Conservation (phyloP, 2,888 invertebrate species). For the Bruchidius siliquastri region DNA sequence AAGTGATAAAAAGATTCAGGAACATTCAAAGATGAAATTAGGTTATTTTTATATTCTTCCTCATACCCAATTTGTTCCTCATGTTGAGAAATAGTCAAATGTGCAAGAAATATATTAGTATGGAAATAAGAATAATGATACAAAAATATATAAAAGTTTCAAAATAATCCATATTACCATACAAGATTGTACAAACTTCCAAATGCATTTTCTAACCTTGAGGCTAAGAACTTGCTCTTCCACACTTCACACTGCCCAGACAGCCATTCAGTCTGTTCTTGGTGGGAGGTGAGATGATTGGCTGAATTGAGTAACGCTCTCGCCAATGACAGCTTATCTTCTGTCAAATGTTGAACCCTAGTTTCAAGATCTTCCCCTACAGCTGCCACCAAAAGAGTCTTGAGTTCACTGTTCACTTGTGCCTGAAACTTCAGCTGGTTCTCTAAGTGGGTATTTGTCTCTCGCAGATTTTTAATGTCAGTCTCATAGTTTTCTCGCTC, state of each 20-base stretch:
- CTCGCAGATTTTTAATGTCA: slow-evolving; percentile 59
- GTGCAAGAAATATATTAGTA: no score
- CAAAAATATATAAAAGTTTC: no score
- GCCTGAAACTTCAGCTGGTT: slow-evolving; percentile 82
- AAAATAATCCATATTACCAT: no score
- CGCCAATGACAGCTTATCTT: slow-evolving; percentile 87
- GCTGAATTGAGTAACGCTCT: slow-evolving; percentile 80
- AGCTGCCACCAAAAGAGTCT: slow-evolving; percentile 88
- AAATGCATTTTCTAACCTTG: no score
- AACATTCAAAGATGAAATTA: no score
- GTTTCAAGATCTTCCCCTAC: slow-evolving; percentile 91
- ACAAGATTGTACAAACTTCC: no score
- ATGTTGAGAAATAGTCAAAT: no score
- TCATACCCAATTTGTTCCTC: no score
- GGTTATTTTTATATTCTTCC: no score
- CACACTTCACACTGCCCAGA: slow-evolving; percentile 95
- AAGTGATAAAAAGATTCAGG: no score
- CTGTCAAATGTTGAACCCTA: slow-evolving; percentile 83
- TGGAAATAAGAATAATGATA: no score
- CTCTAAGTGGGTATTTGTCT: slow-evolving; percentile 68
- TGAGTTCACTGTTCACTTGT: slow-evolving; percentile 87
- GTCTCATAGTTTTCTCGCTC: slow-evolving; percentile 55
- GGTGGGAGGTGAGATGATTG: slow-evolving; percentile 79
- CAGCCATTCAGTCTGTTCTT: slow-evolving; percentile 89
- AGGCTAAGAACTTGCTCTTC: slow-evolving; percentile 93